These are phyloP conservation scores for Orthonychiurus folsomi DNA, from an alignment of 2,888 invertebrate species.

Conservation along the genomic window DNA sequence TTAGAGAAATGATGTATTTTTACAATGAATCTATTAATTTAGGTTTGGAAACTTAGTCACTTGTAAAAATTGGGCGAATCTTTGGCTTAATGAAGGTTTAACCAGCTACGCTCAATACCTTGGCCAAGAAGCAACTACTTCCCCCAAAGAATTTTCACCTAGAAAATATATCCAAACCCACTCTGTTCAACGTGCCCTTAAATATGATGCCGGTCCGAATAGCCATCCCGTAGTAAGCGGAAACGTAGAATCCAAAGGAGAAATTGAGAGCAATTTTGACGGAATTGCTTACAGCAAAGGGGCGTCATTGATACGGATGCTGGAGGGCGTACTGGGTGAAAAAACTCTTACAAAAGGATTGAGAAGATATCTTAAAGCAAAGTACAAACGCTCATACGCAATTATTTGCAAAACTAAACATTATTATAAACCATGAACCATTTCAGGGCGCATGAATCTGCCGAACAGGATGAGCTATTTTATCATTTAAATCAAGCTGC, in stretches of 20 bases:
- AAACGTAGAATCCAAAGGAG: neutral
- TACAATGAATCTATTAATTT: too few relatives aligned
- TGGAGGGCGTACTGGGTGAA: neutral
- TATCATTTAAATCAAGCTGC: neutral
- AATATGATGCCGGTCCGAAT: neutral
- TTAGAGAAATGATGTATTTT: too few relatives aligned
- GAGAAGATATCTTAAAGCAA: neutral
- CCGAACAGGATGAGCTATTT: slow-evolving; percentile 5
- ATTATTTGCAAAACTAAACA: too few relatives aligned
- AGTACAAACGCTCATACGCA: too few relatives aligned
- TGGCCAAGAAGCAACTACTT: neutral
- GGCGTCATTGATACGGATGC: neutral
- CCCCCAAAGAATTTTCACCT: slow-evolving; percentile 7
- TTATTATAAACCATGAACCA: too few relatives aligned
- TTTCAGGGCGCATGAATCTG: neutral
- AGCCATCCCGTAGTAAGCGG: neutral
- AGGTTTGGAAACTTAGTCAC: slow-evolving; percentile 18
- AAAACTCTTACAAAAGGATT: neutral
- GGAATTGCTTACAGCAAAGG: too few relatives aligned
- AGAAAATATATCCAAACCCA: neutral
- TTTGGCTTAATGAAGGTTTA: slow-evolving; percentile 16
- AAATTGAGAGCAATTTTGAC: neutral
- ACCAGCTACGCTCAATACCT: neutral
- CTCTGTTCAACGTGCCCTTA: slow-evolving; percentile 1
- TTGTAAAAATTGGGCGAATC: slow-evolving; percentile 12